phyloP scores from a whole-genome alignment of 2,888 invertebrate species.

The Lasius platythorax region DNA sequence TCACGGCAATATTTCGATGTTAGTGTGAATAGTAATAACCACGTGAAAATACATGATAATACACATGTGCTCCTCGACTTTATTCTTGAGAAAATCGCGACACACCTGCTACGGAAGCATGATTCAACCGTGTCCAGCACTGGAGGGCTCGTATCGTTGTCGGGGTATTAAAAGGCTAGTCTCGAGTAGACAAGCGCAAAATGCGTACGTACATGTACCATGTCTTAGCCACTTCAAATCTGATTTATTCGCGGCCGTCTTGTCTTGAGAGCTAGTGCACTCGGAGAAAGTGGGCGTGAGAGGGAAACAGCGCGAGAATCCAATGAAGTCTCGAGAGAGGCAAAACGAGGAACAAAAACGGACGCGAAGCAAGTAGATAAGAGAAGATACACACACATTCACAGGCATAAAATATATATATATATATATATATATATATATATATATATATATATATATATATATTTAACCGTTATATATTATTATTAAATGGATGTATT shows the following conservation, averaged over 20 bases:
- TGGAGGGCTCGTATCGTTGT: conserved; percentile 36
- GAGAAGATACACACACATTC: conserved; percentile 28
- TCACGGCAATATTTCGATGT: conserved; percentile 23
- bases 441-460: conserved; percentile 67
- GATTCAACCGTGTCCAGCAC: conserved; percentile 37
- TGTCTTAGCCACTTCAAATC: conserved; percentile 69
- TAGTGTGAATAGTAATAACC: conserved; percentile 4
- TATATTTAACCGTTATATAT: conserved; percentile 73
- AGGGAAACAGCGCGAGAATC: conserved; percentile 44
- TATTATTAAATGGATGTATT: conserved; percentile 72
- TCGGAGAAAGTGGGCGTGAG: conserved; percentile 57
- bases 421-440: conserved; percentile 73
- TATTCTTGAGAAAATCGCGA: conserved; percentile 33
- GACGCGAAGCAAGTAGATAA: conserved; percentile 38
- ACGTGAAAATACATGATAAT: conserved; percentile 31
- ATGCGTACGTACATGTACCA: conserved; percentile 48
- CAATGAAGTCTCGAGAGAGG: conserved; percentile 39
- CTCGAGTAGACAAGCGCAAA: conserved; percentile 47
- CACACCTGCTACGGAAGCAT: conserved; percentile 54
- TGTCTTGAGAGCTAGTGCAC: conserved; percentile 64
- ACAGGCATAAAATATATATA: conserved; percentile 55
- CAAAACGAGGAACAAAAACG: conserved; percentile 11
- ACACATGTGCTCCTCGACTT: conserved; percentile 24
- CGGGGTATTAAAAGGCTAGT: conserved; percentile 44
- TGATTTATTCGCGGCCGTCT: conserved; percentile 73